A percentile compares a stretch with the other conserved stretches of the same genome.
Conservation (phyloP, 1,140 invertebrate species). For the Drosophila azteca region DNA sequence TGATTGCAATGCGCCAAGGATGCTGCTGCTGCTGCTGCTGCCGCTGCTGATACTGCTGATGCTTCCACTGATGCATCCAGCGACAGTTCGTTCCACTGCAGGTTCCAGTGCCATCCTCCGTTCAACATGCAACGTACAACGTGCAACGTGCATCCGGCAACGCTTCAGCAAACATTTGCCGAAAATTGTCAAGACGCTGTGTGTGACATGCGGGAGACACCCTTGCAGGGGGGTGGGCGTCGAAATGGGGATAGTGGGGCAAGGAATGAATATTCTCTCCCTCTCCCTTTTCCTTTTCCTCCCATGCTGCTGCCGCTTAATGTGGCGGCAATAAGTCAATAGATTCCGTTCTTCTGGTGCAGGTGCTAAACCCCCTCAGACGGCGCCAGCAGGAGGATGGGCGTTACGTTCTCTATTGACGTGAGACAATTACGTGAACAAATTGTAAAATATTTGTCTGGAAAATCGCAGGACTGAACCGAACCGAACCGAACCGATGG, state of each 20-base stretch:
- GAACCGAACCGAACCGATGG: neutral
- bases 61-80: neutral
- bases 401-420: constrained; percentile 49
- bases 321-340: constrained; percentile 77
- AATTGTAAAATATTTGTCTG: constrained; percentile 55
- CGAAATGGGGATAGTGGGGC: neutral
- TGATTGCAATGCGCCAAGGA: constrained; percentile 79
- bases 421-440: constrained; percentile 60
- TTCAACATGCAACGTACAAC: constrained; percentile 9
- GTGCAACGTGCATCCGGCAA: constrained; percentile 5
- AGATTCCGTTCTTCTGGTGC: constrained; percentile 38
- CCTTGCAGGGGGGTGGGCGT: too few species aligned
- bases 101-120: constrained; percentile 10
- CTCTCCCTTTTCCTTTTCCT: neutral
- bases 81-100: neutral
- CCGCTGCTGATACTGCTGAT: neutral
- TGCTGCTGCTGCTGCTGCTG: constrained; percentile 28
- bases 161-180: constrained; percentile 73
- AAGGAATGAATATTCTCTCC: neutral
- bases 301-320: constrained; percentile 41
- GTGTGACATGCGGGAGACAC: too few species aligned
- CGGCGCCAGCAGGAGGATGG: neutral
- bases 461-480: constrained; percentile 37
- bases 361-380: constrained; percentile 35
- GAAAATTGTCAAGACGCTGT: constrained; percentile 62